Percentiles rank a stretch among this genome's conserved stretches.
Evolutionary conservation across 2,888 invertebrate species (phyloP).

Genomic region (Petrolisthes manimaculis): DNA sequence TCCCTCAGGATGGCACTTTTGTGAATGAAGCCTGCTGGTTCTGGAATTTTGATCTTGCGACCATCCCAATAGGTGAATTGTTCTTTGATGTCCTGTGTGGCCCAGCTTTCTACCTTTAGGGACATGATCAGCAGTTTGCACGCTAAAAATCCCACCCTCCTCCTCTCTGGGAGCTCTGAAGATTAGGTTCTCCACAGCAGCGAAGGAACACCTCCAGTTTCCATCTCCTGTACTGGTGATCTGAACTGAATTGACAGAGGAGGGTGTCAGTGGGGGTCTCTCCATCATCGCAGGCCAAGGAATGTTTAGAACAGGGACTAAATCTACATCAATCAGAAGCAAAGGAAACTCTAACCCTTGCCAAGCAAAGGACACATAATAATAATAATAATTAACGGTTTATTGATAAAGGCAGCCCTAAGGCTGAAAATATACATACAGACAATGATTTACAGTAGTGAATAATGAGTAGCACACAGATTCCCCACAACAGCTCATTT

Average conservation of each 20-base stretch:
- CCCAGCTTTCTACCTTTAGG: constrained; percentile 24
- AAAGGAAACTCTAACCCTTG: constrained; percentile 29
- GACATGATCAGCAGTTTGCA: constrained; percentile 14
- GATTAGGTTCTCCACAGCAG: neutral
- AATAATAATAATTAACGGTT: no score
- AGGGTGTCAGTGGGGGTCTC: neutral
- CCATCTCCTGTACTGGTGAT: constrained; percentile 13
- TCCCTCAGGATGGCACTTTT: constrained; percentile 13
- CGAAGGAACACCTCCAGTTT: constrained; percentile 25
- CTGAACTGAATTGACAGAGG: neutral
- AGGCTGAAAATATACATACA: no score
- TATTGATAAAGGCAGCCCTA: no score
- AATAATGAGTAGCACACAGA: no score
- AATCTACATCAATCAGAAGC: constrained; percentile 24
- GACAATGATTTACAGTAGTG: no score
- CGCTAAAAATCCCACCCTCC: neutral
- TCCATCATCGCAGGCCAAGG: neutral
- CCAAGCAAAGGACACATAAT: constrained; percentile 24
- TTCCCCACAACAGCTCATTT: no score
- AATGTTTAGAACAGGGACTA: constrained; percentile 24
- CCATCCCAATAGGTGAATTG: constrained; percentile 6
- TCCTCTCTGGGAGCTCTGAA: neutral
- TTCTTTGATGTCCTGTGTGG: neutral
- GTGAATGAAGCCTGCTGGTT: neutral
- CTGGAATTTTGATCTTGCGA: neutral